Percentiles rank a stretch among this genome's conserved stretches.
Evolutionary conservation across 2,888 invertebrate species (phyloP).

Genomic region (Drosophila incognita): DNA sequence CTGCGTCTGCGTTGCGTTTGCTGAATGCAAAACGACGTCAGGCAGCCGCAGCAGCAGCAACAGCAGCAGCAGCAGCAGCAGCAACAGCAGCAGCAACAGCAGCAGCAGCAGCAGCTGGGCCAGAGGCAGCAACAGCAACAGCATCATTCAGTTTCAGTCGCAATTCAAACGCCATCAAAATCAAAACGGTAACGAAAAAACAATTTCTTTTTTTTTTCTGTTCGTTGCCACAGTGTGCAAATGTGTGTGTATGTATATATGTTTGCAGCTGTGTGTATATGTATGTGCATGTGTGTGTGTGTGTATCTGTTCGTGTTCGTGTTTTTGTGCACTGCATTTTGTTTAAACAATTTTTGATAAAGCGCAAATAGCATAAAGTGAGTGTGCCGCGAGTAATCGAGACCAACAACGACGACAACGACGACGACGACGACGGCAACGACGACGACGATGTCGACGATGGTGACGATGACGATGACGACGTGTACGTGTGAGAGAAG

Average conservation of each 20-base stretch:
- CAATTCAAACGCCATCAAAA: constrained; percentile 81
- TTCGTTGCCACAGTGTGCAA: constrained; percentile 17
- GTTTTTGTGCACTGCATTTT: constrained; percentile 44
- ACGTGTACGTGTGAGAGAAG: constrained; percentile 21
- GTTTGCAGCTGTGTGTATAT: constrained; percentile 7
- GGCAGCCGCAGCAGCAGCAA: background rate
- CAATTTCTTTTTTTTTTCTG: constrained; percentile 42
- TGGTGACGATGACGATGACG: background rate
- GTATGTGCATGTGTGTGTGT: constrained; percentile 16
- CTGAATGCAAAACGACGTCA: constrained; percentile 14
- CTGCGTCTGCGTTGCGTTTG: constrained; percentile 21
- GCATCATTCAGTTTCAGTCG: constrained; percentile 79
- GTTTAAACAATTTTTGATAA: constrained; percentile 57
- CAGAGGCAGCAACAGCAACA: constrained; percentile 55
- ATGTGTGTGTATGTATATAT: background rate
- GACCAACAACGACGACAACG: constrained; percentile 1
- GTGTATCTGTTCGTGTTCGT: constrained; percentile 4
- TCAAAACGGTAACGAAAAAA: constrained; percentile 77
- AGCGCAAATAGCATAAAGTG: constrained; percentile 33
- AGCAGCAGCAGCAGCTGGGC: constrained; percentile 41
- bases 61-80: constrained; percentile 5
- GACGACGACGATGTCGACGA: background rate
- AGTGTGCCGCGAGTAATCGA: constrained; percentile 13
- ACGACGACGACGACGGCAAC: background rate
- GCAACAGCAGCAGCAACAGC: too few relatives aligned